Evolutionary conservation across 2,113 vertebrate genomes (phyloP), one percentile per base, ranked within the genome.

Genomic region (Cinclus cinclus): DNA sequence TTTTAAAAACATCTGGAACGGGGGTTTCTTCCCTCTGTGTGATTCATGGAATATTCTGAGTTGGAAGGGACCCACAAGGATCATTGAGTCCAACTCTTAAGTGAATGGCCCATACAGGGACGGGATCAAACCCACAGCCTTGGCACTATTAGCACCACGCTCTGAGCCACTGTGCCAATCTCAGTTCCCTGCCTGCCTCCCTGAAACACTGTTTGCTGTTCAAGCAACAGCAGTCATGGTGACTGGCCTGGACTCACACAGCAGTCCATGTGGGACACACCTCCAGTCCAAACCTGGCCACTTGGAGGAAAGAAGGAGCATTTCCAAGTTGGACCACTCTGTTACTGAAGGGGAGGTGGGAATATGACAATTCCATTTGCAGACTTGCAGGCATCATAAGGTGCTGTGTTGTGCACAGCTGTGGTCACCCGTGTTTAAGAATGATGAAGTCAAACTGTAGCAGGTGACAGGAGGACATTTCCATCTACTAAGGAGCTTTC

Each of bases 41-140:
- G 50, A 67, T 90, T 85, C 16, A 15, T 0, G 1, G 27, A 52
- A 33, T 52, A 15, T 69, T 60, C 64, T 37, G 46, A 27, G 10
- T 15, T 60, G 33, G 28, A 53, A 28, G 18, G 55, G 46, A 23
- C 46, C 12, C 55, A 28, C 23, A 39, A 28, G 22, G 63, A 23
- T 19, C 4, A 7, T 7, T 0, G 3, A 18, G 7, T 44, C 33
- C 37, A 18, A 0, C 33, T 52, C 20, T 24, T 16, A 19, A 39
- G 28, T 47, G 69, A 50, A 11, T 58, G 62, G 31, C 25, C 44
- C 35, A 2, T 10, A 15, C 27, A 33, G 27, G 11, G 22, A 27
- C 27, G 37, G 31, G 53, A 31, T 50, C 52, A 50, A 35, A 50
- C 37, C 31, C 31, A 17, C 62, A 35, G 0, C 17, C 31, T 11